phyloP scores from a whole-genome alignment of 2,113 vertebrate genomes.

The Hymenochirus boettgeri region DNA sequence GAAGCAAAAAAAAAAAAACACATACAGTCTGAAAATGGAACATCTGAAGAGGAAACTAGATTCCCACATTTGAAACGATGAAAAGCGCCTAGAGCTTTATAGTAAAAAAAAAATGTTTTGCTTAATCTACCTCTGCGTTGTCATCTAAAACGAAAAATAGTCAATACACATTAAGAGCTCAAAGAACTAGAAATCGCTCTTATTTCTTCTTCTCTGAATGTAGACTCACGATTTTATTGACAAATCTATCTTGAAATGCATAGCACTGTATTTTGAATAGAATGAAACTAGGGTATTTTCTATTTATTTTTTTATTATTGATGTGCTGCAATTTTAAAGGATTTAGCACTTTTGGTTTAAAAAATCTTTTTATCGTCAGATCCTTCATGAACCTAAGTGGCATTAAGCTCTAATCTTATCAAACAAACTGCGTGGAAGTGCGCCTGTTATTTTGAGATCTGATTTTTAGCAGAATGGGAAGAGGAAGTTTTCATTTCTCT shows the following conservation, averaged over 20 bases:
- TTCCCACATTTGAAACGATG: constrained; percentile 5
- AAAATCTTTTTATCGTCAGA: constrained; percentile 67
- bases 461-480: constrained; percentile 20
- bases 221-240: constrained; percentile 64
- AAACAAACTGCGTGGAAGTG: constrained; percentile 46
- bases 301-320: constrained; percentile 52
- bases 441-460: constrained; percentile 44
- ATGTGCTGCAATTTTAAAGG: constrained; percentile 51
- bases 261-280: constrained; percentile 58
- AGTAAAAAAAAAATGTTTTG: constrained; percentile 54
- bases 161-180: constrained; percentile 81
- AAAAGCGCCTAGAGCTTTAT: constrained; percentile 44
- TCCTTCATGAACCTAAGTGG: constrained; percentile 61
- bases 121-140: constrained; percentile 53
- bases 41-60: neutral
- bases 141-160: constrained; percentile 61
- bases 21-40: neutral
- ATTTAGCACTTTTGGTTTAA: constrained; percentile 47
- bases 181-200: constrained; percentile 58
- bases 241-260: constrained; percentile 57
- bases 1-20: no score
- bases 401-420: constrained; percentile 55
- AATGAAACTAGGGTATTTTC: constrained; percentile 41
- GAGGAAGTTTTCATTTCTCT: constrained; percentile 13
- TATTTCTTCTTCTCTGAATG: constrained; percentile 59